Percentiles rank a stretch among this genome's conserved stretches.
These are phyloP conservation scores for Ictalurus furcatus DNA, from an alignment of 2,113 vertebrate species.

Conservation along the genomic window DNA sequence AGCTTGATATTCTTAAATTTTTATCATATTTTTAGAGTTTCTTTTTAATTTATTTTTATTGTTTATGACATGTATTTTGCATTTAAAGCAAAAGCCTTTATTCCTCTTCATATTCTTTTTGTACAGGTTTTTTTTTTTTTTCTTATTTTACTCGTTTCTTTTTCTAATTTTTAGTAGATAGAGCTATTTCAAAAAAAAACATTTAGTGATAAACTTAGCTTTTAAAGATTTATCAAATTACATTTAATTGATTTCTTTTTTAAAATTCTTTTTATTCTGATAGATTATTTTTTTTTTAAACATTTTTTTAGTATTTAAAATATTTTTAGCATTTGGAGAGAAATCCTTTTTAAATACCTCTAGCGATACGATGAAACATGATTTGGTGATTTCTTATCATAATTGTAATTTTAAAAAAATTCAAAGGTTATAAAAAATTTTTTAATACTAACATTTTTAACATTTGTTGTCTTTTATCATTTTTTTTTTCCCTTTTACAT, in stretches of 20 bases:
- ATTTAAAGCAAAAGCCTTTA: neutral
- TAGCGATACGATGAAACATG: too few relatives aligned
- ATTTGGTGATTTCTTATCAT: too few relatives aligned
- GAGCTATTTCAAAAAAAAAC: neutral
- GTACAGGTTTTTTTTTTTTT: neutral
- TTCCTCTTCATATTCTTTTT: neutral
- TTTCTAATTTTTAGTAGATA: neutral
- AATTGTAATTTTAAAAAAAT: too few relatives aligned
- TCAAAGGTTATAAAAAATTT: too few relatives aligned
- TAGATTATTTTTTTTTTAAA: too few relatives aligned
- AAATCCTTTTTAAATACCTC: too few relatives aligned
- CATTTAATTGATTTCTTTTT: neutral
- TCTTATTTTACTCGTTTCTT: neutral
- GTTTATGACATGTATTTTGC: neutral
- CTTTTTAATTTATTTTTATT: neutral
- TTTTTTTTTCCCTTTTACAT: neutral
- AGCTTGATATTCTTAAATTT: neutral
- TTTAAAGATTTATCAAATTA: neutral
- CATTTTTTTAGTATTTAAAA: neutral
- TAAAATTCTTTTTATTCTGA: rapidly evolving
- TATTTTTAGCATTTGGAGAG: neutral
- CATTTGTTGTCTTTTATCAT: too few relatives aligned
- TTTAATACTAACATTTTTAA: too few relatives aligned
- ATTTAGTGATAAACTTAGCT: neutral
- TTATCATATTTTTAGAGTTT: neutral